These are phyloP conservation scores for Choloepus hoffmanni DNA, from an alignment of 2,113 vertebrate species.

Conservation along the genomic window DNA sequence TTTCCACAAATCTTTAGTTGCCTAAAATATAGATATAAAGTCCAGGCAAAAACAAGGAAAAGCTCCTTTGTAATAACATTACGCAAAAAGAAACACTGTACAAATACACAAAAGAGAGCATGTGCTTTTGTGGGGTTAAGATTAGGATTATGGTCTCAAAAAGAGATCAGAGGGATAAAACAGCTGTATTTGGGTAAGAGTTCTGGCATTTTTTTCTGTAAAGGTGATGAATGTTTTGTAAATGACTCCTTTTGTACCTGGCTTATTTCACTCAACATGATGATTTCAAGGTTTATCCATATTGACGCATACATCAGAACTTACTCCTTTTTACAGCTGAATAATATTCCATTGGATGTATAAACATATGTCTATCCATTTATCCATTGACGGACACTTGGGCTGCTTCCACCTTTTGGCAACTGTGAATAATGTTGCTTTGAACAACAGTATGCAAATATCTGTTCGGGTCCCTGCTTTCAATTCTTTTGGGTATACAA, in stretches of 20 bases:
- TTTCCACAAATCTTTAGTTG: background rate
- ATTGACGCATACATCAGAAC: too few species aligned
- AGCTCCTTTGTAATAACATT: background rate
- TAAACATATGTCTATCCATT: too few species aligned
- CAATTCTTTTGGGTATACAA: too few species aligned
- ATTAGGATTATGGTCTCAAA: background rate
- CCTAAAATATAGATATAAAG: background rate
- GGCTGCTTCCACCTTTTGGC: too few species aligned
- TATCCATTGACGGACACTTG: too few species aligned
- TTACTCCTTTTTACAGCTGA: too few species aligned
- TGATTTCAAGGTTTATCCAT: background rate
- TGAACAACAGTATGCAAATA: too few species aligned
- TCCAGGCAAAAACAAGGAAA: background rate
- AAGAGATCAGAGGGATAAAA: background rate
- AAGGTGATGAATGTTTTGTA: conserved; percentile 30
- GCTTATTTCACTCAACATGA: too few species aligned
- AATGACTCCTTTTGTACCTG: background rate
- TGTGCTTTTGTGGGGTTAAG: background rate
- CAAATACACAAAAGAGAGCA: background rate
- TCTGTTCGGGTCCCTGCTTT: too few species aligned
- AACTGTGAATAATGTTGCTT: too few species aligned
- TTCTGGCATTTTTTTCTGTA: background rate
- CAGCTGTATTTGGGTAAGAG: background rate
- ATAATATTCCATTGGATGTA: too few species aligned
- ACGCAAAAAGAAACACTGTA: background rate